phyloP scores from a whole-genome alignment of 1,140 invertebrate species.

The Chrysomallon squamiferum region DNA sequence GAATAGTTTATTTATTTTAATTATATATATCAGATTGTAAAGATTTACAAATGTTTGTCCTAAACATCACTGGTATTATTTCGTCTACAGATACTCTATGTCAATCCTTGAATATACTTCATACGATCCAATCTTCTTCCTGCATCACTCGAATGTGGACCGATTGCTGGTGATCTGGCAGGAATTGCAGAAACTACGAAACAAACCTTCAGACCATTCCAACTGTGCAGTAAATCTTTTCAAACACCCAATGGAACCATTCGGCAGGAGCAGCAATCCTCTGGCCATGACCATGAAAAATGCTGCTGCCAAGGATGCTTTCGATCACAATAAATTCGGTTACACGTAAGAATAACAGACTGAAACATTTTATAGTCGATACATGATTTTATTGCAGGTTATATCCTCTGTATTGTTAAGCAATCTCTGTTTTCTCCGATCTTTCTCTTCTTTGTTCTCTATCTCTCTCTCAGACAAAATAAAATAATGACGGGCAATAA shows the following conservation, averaged over 20 bases:
- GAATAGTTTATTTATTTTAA: too few species aligned
- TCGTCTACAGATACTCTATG: conserved; percentile 19
- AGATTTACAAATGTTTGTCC: too few species aligned
- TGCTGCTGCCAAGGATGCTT: conserved; percentile 1
- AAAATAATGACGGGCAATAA: too few species aligned
- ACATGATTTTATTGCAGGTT: neutral
- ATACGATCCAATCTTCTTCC: conserved; percentile 35
- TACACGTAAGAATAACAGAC: conserved; percentile 25
- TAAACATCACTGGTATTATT: too few species aligned
- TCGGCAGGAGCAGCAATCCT: conserved; percentile 27
- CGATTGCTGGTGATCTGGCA: conserved; percentile 26
- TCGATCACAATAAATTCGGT: conserved; percentile 4
- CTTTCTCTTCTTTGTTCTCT: too few species aligned
- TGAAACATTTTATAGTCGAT: neutral
- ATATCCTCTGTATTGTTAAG: neutral
- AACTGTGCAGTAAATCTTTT: conserved; percentile 16
- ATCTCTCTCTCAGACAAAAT: too few species aligned
- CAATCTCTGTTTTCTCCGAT: neutral
- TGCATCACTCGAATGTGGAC: conserved; percentile 34
- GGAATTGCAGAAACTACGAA: conserved; percentile 23
- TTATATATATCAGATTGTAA: too few species aligned
- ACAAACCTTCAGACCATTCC: conserved; percentile 10
- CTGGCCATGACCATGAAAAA: conserved; percentile 13
- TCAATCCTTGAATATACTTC: conserved; percentile 33
- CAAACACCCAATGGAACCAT: conserved; percentile 19